phyloP scores from a whole-genome alignment of 2,797 vertebrate species.

The Hozukius guyotensis region DNA sequence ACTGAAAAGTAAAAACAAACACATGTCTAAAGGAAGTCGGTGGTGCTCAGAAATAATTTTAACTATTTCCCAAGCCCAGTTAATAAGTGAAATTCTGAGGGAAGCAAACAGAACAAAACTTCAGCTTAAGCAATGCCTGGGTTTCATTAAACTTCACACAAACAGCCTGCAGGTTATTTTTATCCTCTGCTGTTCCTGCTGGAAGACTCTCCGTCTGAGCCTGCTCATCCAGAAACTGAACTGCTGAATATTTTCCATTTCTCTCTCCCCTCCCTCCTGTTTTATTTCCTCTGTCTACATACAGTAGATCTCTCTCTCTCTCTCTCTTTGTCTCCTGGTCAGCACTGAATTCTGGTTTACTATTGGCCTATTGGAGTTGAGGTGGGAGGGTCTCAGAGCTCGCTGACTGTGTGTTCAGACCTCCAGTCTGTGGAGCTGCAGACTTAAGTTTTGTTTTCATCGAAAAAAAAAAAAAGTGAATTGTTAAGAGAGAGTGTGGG shows the following conservation, averaged over 20 bases:
- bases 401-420: background rate
- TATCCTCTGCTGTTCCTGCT: constrained; percentile 42
- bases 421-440: constrained; percentile 36
- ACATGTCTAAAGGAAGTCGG: background rate
- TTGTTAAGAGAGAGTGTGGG: background rate
- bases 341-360: constrained; percentile 20
- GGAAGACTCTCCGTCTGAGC: constrained; percentile 85
- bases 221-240: constrained; percentile 87
- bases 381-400: constrained; percentile 21
- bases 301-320: background rate
- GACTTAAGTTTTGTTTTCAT: constrained; percentile 19
- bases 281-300: constrained; percentile 23
- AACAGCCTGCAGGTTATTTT: constrained; percentile 47
- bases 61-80: background rate
- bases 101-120: background rate
- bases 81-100: background rate
- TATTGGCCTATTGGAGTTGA: constrained; percentile 47
- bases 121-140: background rate
- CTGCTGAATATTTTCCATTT: constrained; percentile 73
- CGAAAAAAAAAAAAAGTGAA: background rate
- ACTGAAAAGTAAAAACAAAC: background rate
- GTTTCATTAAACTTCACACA: constrained; percentile 10
- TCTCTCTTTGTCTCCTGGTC: background rate
- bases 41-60: background rate
- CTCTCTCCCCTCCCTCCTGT: constrained; percentile 44